Percentiles rank a stretch among this genome's conserved stretches.
phyloP scores from a whole-genome alignment of 2,888 invertebrate genomes.

The Habrosyne pyritoides region DNA sequence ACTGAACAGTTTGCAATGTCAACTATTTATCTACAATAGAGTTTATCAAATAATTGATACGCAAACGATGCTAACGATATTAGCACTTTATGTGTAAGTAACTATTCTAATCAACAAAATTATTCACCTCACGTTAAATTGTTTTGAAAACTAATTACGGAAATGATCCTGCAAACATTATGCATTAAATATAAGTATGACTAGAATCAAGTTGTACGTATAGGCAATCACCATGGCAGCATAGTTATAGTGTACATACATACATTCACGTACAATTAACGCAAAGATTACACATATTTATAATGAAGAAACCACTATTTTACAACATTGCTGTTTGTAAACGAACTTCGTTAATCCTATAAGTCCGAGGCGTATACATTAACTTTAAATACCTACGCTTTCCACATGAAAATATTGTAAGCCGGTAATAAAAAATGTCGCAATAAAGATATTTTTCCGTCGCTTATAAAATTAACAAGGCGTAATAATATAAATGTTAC shows the following conservation, averaged over 20 bases:
- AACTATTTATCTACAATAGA: too few relatives aligned
- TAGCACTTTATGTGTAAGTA: background rate
- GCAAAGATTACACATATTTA: constrained; percentile 24
- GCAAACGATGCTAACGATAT: too few relatives aligned
- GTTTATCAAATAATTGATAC: too few relatives aligned
- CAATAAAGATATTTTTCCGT: constrained; percentile 46
- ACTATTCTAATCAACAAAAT: background rate
- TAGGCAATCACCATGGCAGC: constrained; percentile 38
- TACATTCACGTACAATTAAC: constrained; percentile 24
- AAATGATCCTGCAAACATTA: constrained; percentile 39
- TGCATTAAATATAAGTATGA: constrained; percentile 51
- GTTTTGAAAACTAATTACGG: constrained; percentile 33
- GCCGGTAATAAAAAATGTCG: constrained; percentile 49
- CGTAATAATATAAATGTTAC: constrained; percentile 32
- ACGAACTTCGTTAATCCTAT: constrained; percentile 48
- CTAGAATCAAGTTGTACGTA: constrained; percentile 56
- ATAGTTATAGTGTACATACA: constrained; percentile 22
- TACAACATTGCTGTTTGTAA: constrained; percentile 22
- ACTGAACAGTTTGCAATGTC: too few relatives aligned
- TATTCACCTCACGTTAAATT: background rate
- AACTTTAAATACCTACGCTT: constrained; percentile 30
- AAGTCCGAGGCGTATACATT: constrained; percentile 25
- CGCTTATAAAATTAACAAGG: constrained; percentile 60
- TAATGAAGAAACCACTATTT: constrained; percentile 25
- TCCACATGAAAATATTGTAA: constrained; percentile 46